These are phyloP conservation scores for Molorchus minor DNA, from an alignment of 2,888 invertebrate species.

Conservation along the genomic window DNA sequence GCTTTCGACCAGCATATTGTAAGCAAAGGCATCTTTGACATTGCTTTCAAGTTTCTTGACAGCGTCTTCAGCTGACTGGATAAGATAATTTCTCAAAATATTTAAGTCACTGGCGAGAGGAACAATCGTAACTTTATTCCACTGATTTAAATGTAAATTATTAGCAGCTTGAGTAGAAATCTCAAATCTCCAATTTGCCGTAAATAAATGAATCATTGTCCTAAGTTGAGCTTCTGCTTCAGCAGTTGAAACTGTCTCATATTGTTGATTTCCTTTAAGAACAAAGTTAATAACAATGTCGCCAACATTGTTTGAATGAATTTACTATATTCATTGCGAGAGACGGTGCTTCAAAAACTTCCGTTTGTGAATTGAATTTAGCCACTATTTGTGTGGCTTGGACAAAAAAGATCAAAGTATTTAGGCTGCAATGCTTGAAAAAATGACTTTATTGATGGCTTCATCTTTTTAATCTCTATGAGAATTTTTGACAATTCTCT, in stretches of 20 bases:
- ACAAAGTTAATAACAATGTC: conserved; percentile 37
- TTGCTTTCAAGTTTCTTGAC: conserved; percentile 13
- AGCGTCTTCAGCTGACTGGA: conserved; percentile 16
- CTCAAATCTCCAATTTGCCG: conserved; percentile 34
- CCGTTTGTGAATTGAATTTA: conserved; percentile 39
- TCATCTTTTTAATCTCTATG: conserved; percentile 25
- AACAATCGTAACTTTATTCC: conserved; percentile 39
- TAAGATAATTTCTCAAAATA: conserved; percentile 29
- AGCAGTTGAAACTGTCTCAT: conserved; percentile 5
- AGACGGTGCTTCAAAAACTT: conserved; percentile 37
- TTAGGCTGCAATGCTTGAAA: conserved; percentile 26
- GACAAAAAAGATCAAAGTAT: conserved; percentile 30
- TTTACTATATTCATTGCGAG: conserved; percentile 44
- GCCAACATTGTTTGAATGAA: conserved; percentile 44
- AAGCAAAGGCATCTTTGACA: conserved; percentile 13
- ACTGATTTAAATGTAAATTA: conserved; percentile 34
- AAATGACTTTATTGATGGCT: conserved; percentile 18
- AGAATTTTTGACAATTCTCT: conserved; percentile 33
- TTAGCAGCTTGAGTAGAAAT: conserved; percentile 29
- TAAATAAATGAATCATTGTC: conserved; percentile 39
- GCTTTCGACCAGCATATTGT: conserved; percentile 35
- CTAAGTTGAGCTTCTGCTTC: conserved; percentile 40
- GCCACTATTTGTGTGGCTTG: conserved; percentile 30
- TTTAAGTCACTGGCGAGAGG: conserved; percentile 40
- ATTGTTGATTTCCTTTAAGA: conserved; percentile 2